Evolutionary conservation across 2,888 invertebrate genomes (phyloP).

Genomic region (Allygus modestus): DNA sequence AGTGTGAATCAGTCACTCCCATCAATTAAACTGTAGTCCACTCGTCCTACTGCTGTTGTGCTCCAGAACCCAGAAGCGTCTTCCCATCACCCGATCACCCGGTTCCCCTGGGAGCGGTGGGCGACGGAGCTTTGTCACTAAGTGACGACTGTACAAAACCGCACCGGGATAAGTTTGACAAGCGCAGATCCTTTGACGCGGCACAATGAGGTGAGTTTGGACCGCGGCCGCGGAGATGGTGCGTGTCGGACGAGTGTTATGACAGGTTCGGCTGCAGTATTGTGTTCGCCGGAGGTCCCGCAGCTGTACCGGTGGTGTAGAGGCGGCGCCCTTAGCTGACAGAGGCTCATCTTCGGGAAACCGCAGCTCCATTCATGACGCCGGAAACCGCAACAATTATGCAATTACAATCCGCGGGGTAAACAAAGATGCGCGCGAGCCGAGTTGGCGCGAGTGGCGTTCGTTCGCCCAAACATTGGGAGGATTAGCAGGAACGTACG

Average conservation of each 20-base stretch:
- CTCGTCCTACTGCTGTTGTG: no score
- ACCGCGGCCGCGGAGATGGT: neutral
- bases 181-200: neutral
- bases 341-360: neutral
- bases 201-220: neutral
- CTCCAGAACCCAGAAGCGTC: no score
- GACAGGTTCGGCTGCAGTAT: neutral
- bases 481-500: neutral
- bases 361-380: slow-evolving; percentile 27
- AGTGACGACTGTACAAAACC: slow-evolving; percentile 32
- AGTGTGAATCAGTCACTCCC: no score
- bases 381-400: slow-evolving; percentile 25
- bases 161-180: neutral
- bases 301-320: neutral
- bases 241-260: slow-evolving; percentile 24
- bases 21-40: no score
- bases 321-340: neutral
- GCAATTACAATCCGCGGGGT: slow-evolving; percentile 20
- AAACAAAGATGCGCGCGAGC: slow-evolving; percentile 23
- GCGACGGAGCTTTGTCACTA: neutral
- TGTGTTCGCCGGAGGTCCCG: slow-evolving; percentile 1
- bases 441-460: neutral
- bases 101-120: no score
- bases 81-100: no score
- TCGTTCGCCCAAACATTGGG: neutral